Conservation (phyloP, 92 coral and sea anemone genomes). For the Desmophyllum pertusum region DNA sequence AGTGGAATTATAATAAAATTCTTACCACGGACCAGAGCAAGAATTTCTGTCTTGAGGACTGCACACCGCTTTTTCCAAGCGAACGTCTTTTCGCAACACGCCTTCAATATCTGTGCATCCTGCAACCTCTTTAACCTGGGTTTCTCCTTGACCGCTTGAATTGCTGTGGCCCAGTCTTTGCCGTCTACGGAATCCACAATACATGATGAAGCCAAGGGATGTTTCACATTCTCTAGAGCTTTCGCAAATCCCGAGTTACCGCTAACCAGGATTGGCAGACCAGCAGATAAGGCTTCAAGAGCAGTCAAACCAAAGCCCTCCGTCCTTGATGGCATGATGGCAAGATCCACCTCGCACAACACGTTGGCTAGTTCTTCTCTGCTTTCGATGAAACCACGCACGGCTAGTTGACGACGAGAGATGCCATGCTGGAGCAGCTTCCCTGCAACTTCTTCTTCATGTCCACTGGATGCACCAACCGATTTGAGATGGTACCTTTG, state of each 20-base stretch:
- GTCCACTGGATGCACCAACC: conserved; percentile 31
- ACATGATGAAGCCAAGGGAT: conserved; percentile 20
- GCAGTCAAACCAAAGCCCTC: conserved; percentile 49
- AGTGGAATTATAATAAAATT: not conserved
- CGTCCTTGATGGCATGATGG: conserved; percentile 45
- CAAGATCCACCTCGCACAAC: conserved; percentile 37
- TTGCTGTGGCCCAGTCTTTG: conserved; percentile 29
- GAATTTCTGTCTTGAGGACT: not conserved
- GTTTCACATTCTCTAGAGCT: conserved; percentile 14
- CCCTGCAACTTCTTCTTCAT: conserved; percentile 7
- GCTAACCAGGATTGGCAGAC: conserved; percentile 35
- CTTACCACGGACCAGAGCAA: conserved; percentile 4
- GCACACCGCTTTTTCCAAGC: conserved; percentile 19
- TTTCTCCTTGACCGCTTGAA: conserved; percentile 10
- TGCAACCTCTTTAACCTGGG: conserved; percentile 2
- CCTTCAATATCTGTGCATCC: conserved; percentile 6
- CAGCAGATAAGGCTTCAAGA: conserved; percentile 41
- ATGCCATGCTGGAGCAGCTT: conserved; percentile 13
- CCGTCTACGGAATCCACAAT: conserved; percentile 22
- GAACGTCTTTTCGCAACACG: not conserved
- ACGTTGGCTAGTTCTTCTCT: conserved; percentile 14
- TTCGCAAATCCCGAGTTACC: conserved; percentile 36
- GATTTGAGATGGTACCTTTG: conserved; percentile 17
- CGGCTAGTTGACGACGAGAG: conserved; percentile 15
- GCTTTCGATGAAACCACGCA: conserved; percentile 29